Percentiles rank a stretch among this genome's conserved stretches.
phyloP scores from a whole-genome alignment of 2,797 vertebrate species.

The Girardinus metallicus region DNA sequence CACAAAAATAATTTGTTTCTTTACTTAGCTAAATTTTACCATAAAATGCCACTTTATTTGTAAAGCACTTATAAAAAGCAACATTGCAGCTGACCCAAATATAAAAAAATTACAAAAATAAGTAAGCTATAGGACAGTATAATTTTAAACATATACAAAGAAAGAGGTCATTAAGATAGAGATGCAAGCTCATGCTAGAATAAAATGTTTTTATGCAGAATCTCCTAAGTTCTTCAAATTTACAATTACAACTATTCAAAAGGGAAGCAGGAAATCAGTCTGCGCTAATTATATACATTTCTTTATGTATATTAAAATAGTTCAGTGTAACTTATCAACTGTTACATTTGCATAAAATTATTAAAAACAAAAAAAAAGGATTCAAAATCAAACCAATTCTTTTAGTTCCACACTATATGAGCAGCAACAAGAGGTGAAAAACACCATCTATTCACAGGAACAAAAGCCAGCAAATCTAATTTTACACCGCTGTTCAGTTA shows the following conservation, averaged over 20 bases:
- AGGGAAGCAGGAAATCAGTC: background rate
- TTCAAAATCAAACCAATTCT: slow-evolving; percentile 21
- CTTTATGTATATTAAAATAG: background rate
- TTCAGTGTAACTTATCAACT: background rate
- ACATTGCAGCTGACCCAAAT: too few relatives aligned
- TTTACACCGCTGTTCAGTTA: slow-evolving; percentile 62
- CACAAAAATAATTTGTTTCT: too few relatives aligned
- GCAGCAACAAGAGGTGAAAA: slow-evolving; percentile 45
- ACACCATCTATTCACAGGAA: slow-evolving; percentile 62
- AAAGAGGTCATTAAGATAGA: too few relatives aligned
- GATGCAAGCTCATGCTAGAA: too few relatives aligned
- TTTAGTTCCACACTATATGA: slow-evolving; percentile 1
- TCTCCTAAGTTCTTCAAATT: background rate
- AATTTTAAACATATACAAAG: too few relatives aligned
- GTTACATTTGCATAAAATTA: background rate
- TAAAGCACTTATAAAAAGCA: too few relatives aligned
- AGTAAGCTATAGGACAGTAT: too few relatives aligned
- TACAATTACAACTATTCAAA: background rate
- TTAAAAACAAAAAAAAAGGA: background rate
- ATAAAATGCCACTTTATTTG: too few relatives aligned
- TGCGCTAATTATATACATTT: background rate
- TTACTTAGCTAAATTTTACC: too few relatives aligned
- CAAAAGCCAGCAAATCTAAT: slow-evolving; percentile 72
- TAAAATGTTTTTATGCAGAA: background rate
- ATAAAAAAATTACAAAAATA: too few relatives aligned